phyloP scores from a whole-genome alignment of 2,797 vertebrate genomes.

The Pelochelys cantorii region DNA sequence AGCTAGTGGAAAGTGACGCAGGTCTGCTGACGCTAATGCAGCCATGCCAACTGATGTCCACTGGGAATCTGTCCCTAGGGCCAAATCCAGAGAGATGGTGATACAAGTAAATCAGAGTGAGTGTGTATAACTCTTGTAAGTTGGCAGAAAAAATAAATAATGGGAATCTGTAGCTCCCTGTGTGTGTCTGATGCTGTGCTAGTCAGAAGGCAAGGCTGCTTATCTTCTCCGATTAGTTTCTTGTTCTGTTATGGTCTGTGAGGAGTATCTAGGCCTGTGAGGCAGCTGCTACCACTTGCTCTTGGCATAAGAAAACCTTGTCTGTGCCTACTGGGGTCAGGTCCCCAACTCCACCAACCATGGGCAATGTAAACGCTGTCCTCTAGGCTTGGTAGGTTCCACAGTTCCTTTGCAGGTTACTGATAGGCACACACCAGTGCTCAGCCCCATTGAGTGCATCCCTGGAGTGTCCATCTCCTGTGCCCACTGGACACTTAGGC shows the following conservation, averaged over 20 bases:
- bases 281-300: background rate
- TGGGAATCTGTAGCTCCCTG: background rate
- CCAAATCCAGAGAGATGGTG: background rate
- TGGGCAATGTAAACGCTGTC: background rate
- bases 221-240: background rate
- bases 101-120: background rate
- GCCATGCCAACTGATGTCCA: background rate
- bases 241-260: background rate
- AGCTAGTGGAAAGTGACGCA: background rate
- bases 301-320: background rate
- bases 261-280: background rate
- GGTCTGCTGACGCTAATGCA: background rate
- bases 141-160: background rate
- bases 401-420: background rate
- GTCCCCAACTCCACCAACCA: background rate
- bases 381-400: background rate
- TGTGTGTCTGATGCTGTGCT: background rate
- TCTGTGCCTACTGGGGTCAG: background rate
- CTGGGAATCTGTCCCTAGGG: background rate
- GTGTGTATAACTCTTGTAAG: background rate
- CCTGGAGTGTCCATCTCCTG: background rate
- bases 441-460: background rate
- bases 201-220: background rate
- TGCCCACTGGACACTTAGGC: background rate
- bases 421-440: background rate